Conservation (phyloP, 2,888 invertebrate genomes). For the Xylota sylvarum region DNA sequence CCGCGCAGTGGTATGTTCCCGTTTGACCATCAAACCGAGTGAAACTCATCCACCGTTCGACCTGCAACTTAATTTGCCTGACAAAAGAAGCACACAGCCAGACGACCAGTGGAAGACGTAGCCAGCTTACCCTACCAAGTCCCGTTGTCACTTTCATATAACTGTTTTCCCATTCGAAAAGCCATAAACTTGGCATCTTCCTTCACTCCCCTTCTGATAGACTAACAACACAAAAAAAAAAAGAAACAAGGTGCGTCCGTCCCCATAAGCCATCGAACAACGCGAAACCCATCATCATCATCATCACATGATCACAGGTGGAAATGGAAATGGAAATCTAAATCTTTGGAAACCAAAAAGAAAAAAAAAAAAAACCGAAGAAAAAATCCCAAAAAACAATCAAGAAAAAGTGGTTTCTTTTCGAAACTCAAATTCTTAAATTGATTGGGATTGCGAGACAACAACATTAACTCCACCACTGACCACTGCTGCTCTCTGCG, state of each 20-base stretch:
- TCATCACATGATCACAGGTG: slow-evolving; percentile 65
- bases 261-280: slow-evolving; percentile 66
- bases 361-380: slow-evolving; percentile 13
- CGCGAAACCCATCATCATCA: slow-evolving; percentile 70
- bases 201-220: slow-evolving; percentile 7
- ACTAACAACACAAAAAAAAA: slow-evolving; percentile 11
- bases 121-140: slow-evolving; percentile 65
- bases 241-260: slow-evolving; percentile 66
- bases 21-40: slow-evolving; percentile 45
- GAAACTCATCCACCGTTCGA: slow-evolving; percentile 67
- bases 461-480: slow-evolving; percentile 57
- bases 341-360: slow-evolving; percentile 33
- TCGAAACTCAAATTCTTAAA: slow-evolving; percentile 76
- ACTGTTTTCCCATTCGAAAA: slow-evolving; percentile 74
- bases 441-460: slow-evolving; percentile 76
- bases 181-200: slow-evolving; percentile 61
- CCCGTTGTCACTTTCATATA: slow-evolving; percentile 77
- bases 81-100: slow-evolving; percentile 55
- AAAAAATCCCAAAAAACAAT: slow-evolving; percentile 28
- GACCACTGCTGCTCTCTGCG: slow-evolving; percentile 20
- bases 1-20: slow-evolving; percentile 44
- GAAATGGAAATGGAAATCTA: slow-evolving; percentile 73
- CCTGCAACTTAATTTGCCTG: slow-evolving; percentile 71
- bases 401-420: slow-evolving; percentile 74
- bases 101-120: background rate